Base-by-base conservation (phyloP, 1,140 invertebrate genomes). In the Whitmania pigra region DNA sequence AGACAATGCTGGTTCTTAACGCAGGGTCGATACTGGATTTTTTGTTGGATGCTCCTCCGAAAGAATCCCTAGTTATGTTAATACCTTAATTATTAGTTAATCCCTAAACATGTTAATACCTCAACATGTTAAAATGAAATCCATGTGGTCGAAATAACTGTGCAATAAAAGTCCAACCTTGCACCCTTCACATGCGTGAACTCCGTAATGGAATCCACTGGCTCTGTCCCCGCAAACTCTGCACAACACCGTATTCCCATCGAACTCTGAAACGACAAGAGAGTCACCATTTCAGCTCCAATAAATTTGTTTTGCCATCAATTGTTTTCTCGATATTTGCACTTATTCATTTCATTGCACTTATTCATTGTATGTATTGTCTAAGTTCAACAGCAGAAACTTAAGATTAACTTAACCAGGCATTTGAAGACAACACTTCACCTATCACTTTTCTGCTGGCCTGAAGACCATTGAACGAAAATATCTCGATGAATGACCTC, bases 161-260 rank as follows among this genome's bases (percentile, higher is more conserved):
- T 25, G 9, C 57, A 25, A 25, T 25, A 57, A 2, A 57, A 5
- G 57, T 63, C 29, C 29, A 63, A 98, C 95, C 89, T 99, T 99
- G 86, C 96, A 99, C 78, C 96, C 96, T 85, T 99, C 96, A 84
- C 96, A 99, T 71, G 93, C 96, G 78, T 97, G 96, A 74, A 99
- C 95, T 43, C 95, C 96, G 87, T 98, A 98, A 83, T 99, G 95
- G 83, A 98, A 99, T 36, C 96, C 96, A 69, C 93, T 96, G 66
- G 96, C 94, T 82, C 97, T 97, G 84, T 99, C 96, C 40, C 94
- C 95, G 83, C 96, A 99, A n/a, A 99, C 95, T 78, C 94, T 89
- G 82, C 96, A 99, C 66, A 98, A 81, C 79, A 97, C 83, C 31
- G 93, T 97, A 67, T 94, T 97, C 36, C 94, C 94, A 85, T 98